Conservation (phyloP, 2,888 invertebrate genomes). For the Epirrhoe tristata region DNA sequence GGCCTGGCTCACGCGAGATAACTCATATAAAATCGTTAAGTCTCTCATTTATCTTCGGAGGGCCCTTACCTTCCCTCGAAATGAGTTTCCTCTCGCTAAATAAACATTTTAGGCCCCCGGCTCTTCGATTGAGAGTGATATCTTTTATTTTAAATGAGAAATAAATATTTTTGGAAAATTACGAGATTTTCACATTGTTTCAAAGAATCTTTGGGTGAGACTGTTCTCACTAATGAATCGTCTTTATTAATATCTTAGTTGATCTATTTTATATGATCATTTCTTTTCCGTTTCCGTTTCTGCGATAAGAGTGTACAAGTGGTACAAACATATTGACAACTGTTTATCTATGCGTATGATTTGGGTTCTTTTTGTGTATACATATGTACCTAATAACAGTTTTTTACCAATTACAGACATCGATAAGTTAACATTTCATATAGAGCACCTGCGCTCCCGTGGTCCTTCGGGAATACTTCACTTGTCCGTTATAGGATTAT, state of each 20-base stretch:
- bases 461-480: no score
- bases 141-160: conserved; percentile 29
- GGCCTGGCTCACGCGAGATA: conserved; percentile 22
- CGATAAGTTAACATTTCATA: no score
- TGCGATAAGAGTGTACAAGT: not conserved
- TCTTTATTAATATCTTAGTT: no score
- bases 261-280: no score
- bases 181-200: not conserved
- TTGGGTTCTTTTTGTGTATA: no score
- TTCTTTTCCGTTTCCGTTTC: not conserved
- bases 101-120: conserved; percentile 36
- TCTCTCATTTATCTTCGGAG: conserved; percentile 39
- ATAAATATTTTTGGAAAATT: conserved; percentile 26
- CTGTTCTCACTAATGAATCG: no score
- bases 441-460: no score
- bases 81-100: conserved; percentile 37
- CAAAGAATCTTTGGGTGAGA: not conserved
- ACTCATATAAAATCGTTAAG: conserved; percentile 41
- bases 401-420: no score
- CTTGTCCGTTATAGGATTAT: no score
- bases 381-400: no score
- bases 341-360: no score
- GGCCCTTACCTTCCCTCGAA: conserved; percentile 37
- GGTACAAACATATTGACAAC: no score
- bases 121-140: conserved; percentile 25